Conservation (phyloP, 2,888 invertebrate species). For the Auanema freiburgensis region DNA sequence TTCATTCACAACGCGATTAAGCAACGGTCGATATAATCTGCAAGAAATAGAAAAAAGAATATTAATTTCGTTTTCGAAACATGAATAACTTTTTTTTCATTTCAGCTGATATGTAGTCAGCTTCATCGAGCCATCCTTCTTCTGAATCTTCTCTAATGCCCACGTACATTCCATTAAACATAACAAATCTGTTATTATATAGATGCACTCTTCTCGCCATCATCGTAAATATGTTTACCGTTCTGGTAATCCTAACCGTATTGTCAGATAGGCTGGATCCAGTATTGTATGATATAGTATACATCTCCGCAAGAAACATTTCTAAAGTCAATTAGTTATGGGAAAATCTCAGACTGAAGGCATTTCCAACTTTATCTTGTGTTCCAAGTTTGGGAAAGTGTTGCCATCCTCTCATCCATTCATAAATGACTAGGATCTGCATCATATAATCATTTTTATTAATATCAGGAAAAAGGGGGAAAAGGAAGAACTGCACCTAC, state of each 20-base stretch:
- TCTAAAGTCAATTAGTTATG: conserved; percentile 21
- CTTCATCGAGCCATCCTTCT: conserved; percentile 49
- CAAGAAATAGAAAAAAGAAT: conserved; percentile 7
- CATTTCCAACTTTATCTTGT: conserved; percentile 26
- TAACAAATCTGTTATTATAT: conserved; percentile 43
- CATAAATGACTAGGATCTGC: conserved; percentile 47
- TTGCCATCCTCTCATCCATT: conserved; percentile 47
- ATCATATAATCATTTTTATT: background rate
- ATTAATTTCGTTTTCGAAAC: conserved; percentile 1
- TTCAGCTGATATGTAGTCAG: conserved; percentile 35
- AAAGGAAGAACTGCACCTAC: background rate
- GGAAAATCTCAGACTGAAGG: background rate
- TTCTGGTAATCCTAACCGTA: conserved; percentile 38
- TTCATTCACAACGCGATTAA: conserved; percentile 41
- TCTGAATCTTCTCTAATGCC: conserved; percentile 32
- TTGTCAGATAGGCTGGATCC: conserved; percentile 44
- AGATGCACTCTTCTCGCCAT: too few species aligned
- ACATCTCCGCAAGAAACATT: conserved; percentile 35
- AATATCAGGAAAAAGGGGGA: background rate
- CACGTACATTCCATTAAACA: conserved; percentile 50
- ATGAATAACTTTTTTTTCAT: conserved; percentile 36
- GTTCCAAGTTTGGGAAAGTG: conserved; percentile 37
- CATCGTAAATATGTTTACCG: too few species aligned
- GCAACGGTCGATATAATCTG: conserved; percentile 47
- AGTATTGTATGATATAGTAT: conserved; percentile 48